Base-by-base conservation (phyloP, 2,888 invertebrate genomes). In the Drosophila gaucha region DNA sequence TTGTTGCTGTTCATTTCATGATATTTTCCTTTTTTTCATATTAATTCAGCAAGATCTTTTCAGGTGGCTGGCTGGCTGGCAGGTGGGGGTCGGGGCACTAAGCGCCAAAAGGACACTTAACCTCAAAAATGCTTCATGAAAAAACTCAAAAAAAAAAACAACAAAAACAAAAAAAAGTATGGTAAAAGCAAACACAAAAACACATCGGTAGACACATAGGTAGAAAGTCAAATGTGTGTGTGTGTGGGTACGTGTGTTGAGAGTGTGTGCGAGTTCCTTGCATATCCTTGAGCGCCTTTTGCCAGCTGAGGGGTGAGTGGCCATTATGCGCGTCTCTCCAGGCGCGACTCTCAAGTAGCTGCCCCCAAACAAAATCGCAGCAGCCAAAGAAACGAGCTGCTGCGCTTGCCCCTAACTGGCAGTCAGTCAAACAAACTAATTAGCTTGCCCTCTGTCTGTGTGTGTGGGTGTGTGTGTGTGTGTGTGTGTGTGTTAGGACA, bases 41-140 rank as follows among this genome's bases (percentile, higher is more conserved):
- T 39, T 35, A 36, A 28, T 49, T 54, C 66, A 83, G 85, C 75
- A 88, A 84, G 85, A 88, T 85, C 88, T 86, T 80, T 84, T 88
- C 80, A 82, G 82, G 72, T 82, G 72, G 58, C 78, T 44, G 46
- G 31, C 52, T 28, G 56, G 67, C 30, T 47, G 26, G 33, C 28
- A 16, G 64, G 54, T 35, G 20, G 49, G 16, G 44, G 31, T 30
- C 8, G 33, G 28, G 38, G 38, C 57, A 67, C 74, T 78, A 85
- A 80, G 82, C 83, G 78, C 86, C 84, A 80, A 86, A 88, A 88
- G 87, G 72, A 88, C 85, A 86, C 85, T 86, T 86, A 88, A 86
- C 85, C 85, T 86, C 87, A 86, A 84, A 86, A 88, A 80, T 73
- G 77, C 80, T 84, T 71, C 78, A 84, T 86, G 80, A 73, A 74